phyloP scores from a whole-genome alignment of 2,113 vertebrate genomes.

The Psilopogon haemacephalus region DNA sequence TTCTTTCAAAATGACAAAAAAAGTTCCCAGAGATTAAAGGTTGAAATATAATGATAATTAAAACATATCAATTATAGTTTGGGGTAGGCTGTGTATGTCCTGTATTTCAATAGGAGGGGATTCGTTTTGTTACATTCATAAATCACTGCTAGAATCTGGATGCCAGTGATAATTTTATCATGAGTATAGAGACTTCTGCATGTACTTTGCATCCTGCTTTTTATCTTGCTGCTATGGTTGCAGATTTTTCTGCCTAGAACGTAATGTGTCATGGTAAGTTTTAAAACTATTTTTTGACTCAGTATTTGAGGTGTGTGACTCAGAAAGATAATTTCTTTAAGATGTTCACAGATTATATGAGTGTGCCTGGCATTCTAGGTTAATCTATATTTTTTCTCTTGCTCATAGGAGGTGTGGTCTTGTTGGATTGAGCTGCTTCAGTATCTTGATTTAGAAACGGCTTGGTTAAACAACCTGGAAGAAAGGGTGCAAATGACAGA shows the following conservation, averaged over 20 bases:
- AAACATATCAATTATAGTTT: not conserved
- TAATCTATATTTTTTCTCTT: not conserved
- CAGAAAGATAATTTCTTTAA: not conserved
- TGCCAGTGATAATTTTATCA: not conserved
- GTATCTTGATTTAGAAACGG: slow-evolving; percentile 90
- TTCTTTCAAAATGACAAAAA: not conserved
- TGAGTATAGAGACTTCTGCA: not conserved
- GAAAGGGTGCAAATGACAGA: slow-evolving; percentile 83
- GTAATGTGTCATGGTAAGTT: not conserved
- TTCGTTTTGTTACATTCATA: not conserved
- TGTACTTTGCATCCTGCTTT: not conserved
- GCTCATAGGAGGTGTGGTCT: slow-evolving; percentile 92
- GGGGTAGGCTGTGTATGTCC: not conserved
- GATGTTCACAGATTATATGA: not conserved
- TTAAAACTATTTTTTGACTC: not conserved
- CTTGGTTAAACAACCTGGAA: slow-evolving; percentile 88
- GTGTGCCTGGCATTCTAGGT: not conserved
- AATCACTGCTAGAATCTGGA: not conserved
- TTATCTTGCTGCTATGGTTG: not conserved
- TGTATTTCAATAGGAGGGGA: not conserved
- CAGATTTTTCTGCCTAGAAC: not conserved
- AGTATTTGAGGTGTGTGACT: not conserved
- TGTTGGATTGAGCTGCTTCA: slow-evolving; percentile 97
- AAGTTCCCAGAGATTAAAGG: not conserved
- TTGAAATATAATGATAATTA: not conserved